A percentile compares a stretch with the other conserved stretches of the same genome.
phyloP scores from a whole-genome alignment of 2,888 invertebrate species.

The Petrolisthes cinctipes region DNA sequence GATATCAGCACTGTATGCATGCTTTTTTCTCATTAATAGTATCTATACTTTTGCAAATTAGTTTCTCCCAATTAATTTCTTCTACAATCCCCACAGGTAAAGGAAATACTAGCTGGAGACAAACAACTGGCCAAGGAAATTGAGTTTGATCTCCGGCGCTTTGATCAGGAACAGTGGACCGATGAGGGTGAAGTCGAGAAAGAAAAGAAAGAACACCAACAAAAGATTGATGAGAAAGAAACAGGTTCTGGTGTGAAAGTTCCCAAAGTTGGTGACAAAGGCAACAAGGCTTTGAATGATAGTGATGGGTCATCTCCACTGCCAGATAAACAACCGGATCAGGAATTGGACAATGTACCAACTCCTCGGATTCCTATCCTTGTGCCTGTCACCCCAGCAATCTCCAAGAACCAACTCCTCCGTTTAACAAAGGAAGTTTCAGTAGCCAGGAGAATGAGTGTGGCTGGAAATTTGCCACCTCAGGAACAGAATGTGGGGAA shows the following conservation, averaged over 20 bases:
- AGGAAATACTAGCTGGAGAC: constrained; percentile 71
- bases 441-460: neutral
- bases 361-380: too few relatives aligned
- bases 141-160: constrained; percentile 70
- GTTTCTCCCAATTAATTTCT: too few relatives aligned
- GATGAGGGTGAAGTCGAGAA: constrained; percentile 29
- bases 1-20: too few relatives aligned
- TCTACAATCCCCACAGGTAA: constrained; percentile 64
- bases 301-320: constrained; percentile 10
- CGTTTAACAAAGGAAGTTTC: constrained; percentile 13
- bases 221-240: neutral
- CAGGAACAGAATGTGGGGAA: neutral
- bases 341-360: neutral
- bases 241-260: neutral
- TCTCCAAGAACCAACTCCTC: constrained; percentile 17
- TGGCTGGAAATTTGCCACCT: neutral
- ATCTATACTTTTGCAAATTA: too few relatives aligned
- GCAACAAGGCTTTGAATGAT: neutral
- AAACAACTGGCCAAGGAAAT: constrained; percentile 71
- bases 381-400: neutral
- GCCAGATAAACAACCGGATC: neutral
- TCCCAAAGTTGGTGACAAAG: neutral
- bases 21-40: too few relatives aligned
- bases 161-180: constrained; percentile 68
- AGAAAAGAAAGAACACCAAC: neutral